Percentiles rank a stretch among this genome's conserved stretches.
These are phyloP conservation scores for Cantharis rufa DNA, from an alignment of 2,888 invertebrate genomes.

Conservation along the genomic window DNA sequence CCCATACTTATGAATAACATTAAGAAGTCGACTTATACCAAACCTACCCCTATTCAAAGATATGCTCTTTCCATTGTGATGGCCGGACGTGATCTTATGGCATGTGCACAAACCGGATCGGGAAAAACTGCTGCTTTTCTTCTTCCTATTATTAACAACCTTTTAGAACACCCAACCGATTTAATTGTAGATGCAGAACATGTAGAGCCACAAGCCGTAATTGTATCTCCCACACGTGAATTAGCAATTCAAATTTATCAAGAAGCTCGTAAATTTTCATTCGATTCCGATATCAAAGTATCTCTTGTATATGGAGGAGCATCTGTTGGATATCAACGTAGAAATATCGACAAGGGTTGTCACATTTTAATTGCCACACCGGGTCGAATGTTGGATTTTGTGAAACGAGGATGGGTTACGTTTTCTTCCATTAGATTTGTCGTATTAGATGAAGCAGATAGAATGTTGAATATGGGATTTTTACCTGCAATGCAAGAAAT, in stretches of 20 bases:
- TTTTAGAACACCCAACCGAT: conserved; percentile 64
- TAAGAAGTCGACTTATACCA: conserved; percentile 74
- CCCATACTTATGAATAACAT: conserved; percentile 77
- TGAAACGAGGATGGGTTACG: conserved; percentile 61
- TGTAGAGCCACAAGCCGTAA: conserved; percentile 79
- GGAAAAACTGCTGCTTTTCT: conserved; percentile 97
- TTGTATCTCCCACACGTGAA: conserved; percentile 92
- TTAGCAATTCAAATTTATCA: conserved; percentile 84
- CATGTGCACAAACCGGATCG: conserved; percentile 97
- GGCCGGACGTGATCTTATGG: conserved; percentile 88
- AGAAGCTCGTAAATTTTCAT: conserved; percentile 83
- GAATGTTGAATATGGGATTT: conserved; percentile 80
- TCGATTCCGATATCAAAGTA: conserved; percentile 73
- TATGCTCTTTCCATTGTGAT: conserved; percentile 84
- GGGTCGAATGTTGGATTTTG: conserved; percentile 70
- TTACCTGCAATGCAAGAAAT: conserved; percentile 60
- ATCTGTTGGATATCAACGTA: conserved; percentile 72
- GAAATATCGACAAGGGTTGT: conserved; percentile 62
- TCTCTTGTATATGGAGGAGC: conserved; percentile 87
- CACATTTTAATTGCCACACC: conserved; percentile 76
- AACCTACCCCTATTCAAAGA: conserved; percentile 95
- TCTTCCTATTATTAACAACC: conserved; percentile 80
- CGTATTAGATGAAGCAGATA: conserved; percentile 80
- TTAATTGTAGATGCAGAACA: conserved; percentile 58
- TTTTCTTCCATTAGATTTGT: conserved; percentile 65